Evolutionary conservation across 2,113 vertebrate species (phyloP).

Genomic region (Sinocyclocheilus rhinocerous): DNA sequence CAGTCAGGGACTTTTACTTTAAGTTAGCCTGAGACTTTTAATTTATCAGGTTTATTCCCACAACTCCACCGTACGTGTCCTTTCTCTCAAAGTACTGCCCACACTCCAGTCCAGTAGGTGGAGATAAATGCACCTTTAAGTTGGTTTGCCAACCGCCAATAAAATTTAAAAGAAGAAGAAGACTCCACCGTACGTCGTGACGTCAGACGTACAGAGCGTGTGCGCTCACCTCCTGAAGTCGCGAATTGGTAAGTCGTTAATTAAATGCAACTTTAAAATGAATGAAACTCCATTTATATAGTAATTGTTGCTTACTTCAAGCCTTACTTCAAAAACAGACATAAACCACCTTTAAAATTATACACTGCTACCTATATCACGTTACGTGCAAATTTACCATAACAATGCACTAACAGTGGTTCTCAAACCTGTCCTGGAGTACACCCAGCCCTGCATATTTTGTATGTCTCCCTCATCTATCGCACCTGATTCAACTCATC

Average conservation of each 20-base stretch:
- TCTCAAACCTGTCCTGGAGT: too few species aligned
- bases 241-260: slow-evolving; percentile 22
- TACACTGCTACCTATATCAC: background rate
- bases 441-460: too few species aligned
- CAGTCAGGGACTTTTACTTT: background rate
- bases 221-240: background rate
- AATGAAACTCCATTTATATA: background rate
- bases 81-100: too few species aligned
- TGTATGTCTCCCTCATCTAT: too few species aligned
- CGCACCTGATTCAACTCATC: too few species aligned
- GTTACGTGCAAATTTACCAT: background rate
- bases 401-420: background rate
- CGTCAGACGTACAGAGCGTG: slow-evolving; percentile 12
- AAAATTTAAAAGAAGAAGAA: too few species aligned
- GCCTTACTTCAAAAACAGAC: background rate
- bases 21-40: slow-evolving; percentile 2
- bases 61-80: background rate
- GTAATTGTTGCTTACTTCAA: background rate
- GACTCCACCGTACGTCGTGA: slow-evolving; percentile 6
- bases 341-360: background rate
- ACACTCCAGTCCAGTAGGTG: too few species aligned
- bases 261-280: background rate
- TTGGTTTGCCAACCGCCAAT: too few species aligned
- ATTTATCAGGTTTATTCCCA: slow-evolving; percentile 2
- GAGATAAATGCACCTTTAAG: too few species aligned